Percentiles rank a stretch among this genome's conserved stretches.
These are phyloP conservation scores for Erannis defoliaria DNA, from an alignment of 2,888 invertebrate species.

Conservation along the genomic window DNA sequence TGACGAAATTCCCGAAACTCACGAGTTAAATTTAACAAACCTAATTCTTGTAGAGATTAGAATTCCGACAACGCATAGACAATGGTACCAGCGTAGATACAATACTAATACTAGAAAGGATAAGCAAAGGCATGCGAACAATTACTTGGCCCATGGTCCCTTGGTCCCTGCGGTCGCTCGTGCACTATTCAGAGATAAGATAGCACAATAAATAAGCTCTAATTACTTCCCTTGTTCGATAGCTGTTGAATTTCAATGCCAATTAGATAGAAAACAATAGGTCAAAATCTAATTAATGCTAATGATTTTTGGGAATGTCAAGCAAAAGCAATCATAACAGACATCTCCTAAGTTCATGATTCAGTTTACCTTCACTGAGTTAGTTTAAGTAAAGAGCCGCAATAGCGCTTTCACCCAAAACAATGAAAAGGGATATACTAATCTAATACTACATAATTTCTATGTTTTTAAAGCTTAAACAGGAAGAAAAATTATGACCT, in stretches of 20 bases:
- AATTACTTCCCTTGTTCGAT: conserved; percentile 77
- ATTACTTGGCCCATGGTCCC: conserved; percentile 19
- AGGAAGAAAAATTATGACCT: too few species aligned
- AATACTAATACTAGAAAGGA: conserved; percentile 42
- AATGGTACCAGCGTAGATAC: conserved; percentile 39
- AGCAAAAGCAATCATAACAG: not conserved
- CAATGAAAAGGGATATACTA: too few species aligned
- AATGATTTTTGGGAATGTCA: conserved; percentile 13
- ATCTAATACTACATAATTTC: too few species aligned
- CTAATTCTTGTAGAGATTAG: conserved; percentile 26
- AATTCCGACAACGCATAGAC: conserved; percentile 37
- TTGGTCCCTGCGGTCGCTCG: conserved; percentile 51
- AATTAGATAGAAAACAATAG: conserved; percentile 58
- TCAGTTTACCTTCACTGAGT: too few species aligned
- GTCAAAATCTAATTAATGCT: conserved; percentile 36
- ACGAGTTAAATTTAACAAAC: conserved; percentile 22
- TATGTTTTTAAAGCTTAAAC: too few species aligned
- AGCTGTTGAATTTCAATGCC: conserved; percentile 62
- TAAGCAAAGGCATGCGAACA: conserved; percentile 40
- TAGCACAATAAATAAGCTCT: conserved; percentile 77
- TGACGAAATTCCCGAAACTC: conserved; percentile 4
- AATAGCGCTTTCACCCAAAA: too few species aligned
- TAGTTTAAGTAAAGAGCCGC: too few species aligned
- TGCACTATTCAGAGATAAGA: conserved; percentile 74
- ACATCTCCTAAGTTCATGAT: not conserved